These are phyloP conservation scores for Patella pellucida DNA, from an alignment of 2,888 invertebrate species.

Conservation along the genomic window DNA sequence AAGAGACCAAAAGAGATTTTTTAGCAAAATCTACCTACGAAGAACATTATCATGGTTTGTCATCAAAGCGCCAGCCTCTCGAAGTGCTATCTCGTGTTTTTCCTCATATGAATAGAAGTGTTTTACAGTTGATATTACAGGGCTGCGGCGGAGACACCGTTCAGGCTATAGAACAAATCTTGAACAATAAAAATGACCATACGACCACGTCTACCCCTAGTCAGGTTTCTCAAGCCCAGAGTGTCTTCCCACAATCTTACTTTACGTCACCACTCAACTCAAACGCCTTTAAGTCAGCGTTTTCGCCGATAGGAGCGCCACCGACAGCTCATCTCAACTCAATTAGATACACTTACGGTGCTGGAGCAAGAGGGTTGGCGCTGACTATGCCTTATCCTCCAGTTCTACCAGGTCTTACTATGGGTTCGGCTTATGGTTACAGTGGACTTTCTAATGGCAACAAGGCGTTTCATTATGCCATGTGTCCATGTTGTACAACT, in stretches of 20 bases:
- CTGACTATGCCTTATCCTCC: conserved; percentile 62
- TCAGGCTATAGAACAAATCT: conserved; percentile 91
- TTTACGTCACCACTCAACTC: conserved; percentile 40
- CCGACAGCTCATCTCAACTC: conserved; percentile 57
- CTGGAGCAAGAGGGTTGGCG: conserved; percentile 41
- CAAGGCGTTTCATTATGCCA: conserved; percentile 51
- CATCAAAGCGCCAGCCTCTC: conserved; percentile 74
- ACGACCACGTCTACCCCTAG: conserved; percentile 25
- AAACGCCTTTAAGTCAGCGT: conserved; percentile 63
- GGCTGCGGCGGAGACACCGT: conserved; percentile 90
- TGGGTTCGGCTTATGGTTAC: conserved; percentile 50
- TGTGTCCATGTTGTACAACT: conserved; percentile 58
- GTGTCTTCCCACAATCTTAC: conserved; percentile 34
- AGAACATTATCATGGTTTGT: conserved; percentile 10
- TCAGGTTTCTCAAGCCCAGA: conserved; percentile 17
- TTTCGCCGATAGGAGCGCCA: conserved; percentile 62
- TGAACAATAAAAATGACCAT: conserved; percentile 61
- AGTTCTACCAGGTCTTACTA: conserved; percentile 55
- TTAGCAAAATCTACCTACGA: background rate
- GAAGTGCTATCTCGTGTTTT: conserved; percentile 91
- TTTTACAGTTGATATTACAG: conserved; percentile 87
- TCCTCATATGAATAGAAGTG: conserved; percentile 86
- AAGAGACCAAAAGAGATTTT: conserved; percentile 6
- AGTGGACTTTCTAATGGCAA: conserved; percentile 41
- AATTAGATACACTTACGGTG: conserved; percentile 59